Conservation (phyloP, 1,140 invertebrate species). For the Drosophila teissieri region DNA sequence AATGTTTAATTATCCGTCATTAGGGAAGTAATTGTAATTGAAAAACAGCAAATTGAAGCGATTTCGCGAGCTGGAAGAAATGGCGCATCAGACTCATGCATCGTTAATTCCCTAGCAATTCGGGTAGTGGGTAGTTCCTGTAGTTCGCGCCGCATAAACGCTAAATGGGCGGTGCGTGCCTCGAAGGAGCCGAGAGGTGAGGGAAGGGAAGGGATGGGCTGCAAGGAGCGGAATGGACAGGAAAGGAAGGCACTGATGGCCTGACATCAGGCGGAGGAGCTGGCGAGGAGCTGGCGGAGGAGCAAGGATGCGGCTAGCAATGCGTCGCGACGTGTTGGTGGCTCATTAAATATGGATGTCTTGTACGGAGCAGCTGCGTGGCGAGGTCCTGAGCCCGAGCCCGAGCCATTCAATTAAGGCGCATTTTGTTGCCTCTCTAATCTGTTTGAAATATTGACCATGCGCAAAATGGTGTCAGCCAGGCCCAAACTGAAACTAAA, state of each 20-base stretch:
- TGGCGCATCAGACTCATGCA: neutral
- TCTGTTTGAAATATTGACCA: constrained; percentile 82
- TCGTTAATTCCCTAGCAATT: neutral
- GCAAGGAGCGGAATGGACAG: neutral
- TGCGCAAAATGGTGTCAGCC: constrained; percentile 76
- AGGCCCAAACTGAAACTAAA: constrained; percentile 37
- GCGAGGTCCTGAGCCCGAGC: constrained; percentile 37
- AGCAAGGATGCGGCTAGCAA: constrained; percentile 11
- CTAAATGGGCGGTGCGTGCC: constrained; percentile 40
- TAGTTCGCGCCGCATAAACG: constrained; percentile 27
- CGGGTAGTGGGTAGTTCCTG: neutral
- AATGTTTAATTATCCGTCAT: neutral
- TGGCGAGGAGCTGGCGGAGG: constrained; percentile 5
- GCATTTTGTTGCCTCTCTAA: constrained; percentile 74
- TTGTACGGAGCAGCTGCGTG: constrained; percentile 70
- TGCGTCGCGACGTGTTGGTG: constrained; percentile 64
- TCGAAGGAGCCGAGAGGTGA: neutral
- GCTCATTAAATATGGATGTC: constrained; percentile 82
- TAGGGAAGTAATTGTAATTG: no score
- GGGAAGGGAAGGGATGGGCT: neutral
- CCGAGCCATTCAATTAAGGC: constrained; percentile 77
- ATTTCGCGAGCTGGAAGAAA: no score
- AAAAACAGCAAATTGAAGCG: no score
- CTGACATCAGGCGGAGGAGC: constrained; percentile 17
- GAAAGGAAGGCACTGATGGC: constrained; percentile 5